phyloP scores from a whole-genome alignment of 2,113 vertebrate genomes.

The Gymnobelideus leadbeateri region DNA sequence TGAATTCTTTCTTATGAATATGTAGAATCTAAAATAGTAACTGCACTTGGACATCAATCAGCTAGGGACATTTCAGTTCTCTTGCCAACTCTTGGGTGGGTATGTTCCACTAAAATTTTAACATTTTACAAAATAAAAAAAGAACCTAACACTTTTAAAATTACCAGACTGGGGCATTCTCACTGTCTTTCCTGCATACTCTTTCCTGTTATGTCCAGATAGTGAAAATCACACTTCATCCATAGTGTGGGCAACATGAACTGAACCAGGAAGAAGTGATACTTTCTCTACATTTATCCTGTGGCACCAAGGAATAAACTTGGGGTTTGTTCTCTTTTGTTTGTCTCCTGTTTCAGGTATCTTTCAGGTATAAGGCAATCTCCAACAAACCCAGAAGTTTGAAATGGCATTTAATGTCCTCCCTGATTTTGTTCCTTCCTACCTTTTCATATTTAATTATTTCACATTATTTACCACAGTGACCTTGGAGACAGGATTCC shows the following conservation, averaged over 20 bases:
- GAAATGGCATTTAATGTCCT: background rate
- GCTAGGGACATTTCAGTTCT: background rate
- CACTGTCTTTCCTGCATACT: too few relatives aligned
- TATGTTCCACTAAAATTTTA: background rate
- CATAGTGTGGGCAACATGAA: background rate
- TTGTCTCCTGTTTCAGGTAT: background rate
- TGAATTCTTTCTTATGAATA: background rate
- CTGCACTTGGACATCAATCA: background rate
- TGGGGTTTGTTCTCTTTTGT: background rate
- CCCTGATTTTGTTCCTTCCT: too few relatives aligned
- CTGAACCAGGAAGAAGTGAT: background rate
- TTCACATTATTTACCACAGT: too few relatives aligned
- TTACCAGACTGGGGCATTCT: too few relatives aligned
- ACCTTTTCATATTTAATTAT: too few relatives aligned
- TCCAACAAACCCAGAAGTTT: background rate
- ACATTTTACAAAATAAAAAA: background rate
- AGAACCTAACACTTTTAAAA: too few relatives aligned
- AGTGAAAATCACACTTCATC: background rate
- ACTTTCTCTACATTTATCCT: background rate
- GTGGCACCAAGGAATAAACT: background rate
- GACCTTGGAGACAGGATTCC: too few relatives aligned
- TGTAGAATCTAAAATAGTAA: background rate
- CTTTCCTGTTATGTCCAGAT: background rate
- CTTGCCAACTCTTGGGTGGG: background rate
- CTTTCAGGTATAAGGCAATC: background rate